A percentile compares a stretch with the other conserved stretches of the same genome.
Conservation (phyloP, 2,888 invertebrate genomes). For the Zhuqinia jingwanae region DNA sequence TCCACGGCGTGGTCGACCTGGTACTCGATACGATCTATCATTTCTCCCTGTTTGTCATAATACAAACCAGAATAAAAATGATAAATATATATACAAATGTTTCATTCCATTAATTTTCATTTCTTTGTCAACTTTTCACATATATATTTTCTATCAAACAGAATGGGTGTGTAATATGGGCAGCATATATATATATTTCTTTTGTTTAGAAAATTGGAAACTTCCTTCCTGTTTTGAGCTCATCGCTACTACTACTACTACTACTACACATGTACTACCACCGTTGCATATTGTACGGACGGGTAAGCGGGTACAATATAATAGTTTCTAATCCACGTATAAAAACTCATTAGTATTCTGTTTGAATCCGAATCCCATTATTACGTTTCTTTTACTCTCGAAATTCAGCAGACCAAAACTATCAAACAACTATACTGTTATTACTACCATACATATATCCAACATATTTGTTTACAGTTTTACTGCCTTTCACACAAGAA, state of each 20-base stretch:
- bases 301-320: constrained; percentile 7
- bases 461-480: constrained; percentile 33
- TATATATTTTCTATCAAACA: background rate
- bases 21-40: constrained; percentile 96
- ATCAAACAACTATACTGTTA: background rate
- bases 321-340: constrained; percentile 8
- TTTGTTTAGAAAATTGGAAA: background rate
- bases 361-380: constrained; percentile 55
- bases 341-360: constrained; percentile 65
- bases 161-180: no score
- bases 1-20: constrained; percentile 93
- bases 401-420: background rate
- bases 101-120: background rate
- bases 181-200: background rate
- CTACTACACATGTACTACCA: background rate
- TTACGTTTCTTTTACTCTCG: constrained; percentile 26
- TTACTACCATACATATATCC: no score
- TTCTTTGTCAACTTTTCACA: constrained; percentile 1
- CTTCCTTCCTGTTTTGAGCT: constrained; percentile 15
- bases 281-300: constrained; percentile 2
- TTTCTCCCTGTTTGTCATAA: constrained; percentile 97
- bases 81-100: no score
- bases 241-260: background rate
- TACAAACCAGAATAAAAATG: background rate
- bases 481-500: background rate